phyloP scores from a whole-genome alignment of 2,113 vertebrate species.

The Paradoxurus hermaphroditus region DNA sequence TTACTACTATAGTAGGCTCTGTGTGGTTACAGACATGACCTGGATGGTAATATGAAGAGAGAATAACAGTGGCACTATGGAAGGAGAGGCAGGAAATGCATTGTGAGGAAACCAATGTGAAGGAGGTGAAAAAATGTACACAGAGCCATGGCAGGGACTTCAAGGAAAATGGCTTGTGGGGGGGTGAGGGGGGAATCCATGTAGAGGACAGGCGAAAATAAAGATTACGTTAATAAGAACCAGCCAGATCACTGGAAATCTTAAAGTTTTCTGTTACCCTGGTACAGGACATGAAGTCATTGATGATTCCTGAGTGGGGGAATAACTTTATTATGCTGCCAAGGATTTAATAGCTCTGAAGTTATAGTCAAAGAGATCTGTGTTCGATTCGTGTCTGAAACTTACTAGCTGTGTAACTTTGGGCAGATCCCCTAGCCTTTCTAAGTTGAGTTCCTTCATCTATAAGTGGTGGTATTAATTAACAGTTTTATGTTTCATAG shows the following conservation, averaged over 20 bases:
- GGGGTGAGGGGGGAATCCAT: rapidly evolving
- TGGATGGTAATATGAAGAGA: neutral
- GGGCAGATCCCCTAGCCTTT: neutral
- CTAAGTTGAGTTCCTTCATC: neutral
- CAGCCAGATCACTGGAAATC: neutral
- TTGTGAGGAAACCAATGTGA: neutral
- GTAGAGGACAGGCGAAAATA: neutral
- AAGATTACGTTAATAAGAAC: neutral
- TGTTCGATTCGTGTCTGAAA: neutral
- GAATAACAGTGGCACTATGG: neutral
- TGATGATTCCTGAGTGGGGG: neutral
- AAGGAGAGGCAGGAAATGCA: neutral
- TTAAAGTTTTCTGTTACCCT: neutral
- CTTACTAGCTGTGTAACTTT: neutral
- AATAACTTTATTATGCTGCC: neutral
- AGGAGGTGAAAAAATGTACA: rapidly evolving
- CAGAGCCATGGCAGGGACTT: neutral
- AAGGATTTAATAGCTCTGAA: neutral
- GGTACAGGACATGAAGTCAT: neutral
- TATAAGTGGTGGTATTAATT: neutral
- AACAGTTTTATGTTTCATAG: neutral
- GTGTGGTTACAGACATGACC: neutral
- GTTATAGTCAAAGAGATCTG: neutral
- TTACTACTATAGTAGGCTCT: neutral
- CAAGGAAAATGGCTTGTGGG: neutral